These are phyloP conservation scores for Typhlichthys eigenmanni DNA, from an alignment of 2,797 vertebrate genomes.

Conservation along the genomic window DNA sequence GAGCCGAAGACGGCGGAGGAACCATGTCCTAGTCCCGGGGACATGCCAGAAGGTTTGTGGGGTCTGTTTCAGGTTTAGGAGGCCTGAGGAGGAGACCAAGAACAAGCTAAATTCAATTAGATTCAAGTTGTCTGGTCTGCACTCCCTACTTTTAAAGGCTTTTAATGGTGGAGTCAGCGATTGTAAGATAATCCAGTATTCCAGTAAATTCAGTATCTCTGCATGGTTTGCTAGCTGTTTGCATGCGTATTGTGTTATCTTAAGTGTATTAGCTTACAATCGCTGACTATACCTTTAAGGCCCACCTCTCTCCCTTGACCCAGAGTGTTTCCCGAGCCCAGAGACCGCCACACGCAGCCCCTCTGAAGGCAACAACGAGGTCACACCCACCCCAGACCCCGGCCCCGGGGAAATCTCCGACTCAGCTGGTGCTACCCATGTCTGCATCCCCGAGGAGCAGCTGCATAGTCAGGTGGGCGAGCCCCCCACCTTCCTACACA, in stretches of 20 bases:
- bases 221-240: no score
- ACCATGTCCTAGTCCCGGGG: slow-evolving; percentile 15
- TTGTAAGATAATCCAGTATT: no score
- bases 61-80: background rate
- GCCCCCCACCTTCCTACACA: background rate
- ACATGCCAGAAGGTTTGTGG: slow-evolving; percentile 57
- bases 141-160: no score
- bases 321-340: slow-evolving; percentile 62
- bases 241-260: no score
- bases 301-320: no score
- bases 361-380: slow-evolving; percentile 43
- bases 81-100: background rate
- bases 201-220: no score
- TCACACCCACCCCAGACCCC: slow-evolving; percentile 60
- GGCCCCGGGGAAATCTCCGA: slow-evolving; percentile 67
- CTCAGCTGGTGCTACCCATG: slow-evolving; percentile 23
- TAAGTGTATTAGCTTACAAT: no score
- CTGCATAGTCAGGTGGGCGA: slow-evolving; percentile 64
- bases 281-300: no score
- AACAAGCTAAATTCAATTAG: no score
- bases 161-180: no score
- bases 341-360: no score
- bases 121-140: no score
- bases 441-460: slow-evolving; percentile 27
- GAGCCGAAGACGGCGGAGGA: slow-evolving; percentile 1